Evolutionary conservation across 2,888 invertebrate species (phyloP).

Genomic region (Synanthedon vespiformis): DNA sequence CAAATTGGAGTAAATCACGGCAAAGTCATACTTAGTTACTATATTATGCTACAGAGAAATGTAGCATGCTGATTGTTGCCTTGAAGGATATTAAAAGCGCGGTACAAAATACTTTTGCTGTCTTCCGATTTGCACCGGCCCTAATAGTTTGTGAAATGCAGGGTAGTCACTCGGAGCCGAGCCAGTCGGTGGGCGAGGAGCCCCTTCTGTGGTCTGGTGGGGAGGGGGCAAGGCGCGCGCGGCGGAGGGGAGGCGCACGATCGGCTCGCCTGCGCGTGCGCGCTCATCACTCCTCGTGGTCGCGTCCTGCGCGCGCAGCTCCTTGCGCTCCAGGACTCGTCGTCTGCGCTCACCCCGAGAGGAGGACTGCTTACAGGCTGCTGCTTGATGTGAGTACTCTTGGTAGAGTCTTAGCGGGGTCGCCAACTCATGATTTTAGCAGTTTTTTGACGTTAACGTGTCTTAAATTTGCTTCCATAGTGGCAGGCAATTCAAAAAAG

Average conservation of each 20-base stretch:
- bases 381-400: constrained; percentile 66
- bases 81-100: too few species aligned
- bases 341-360: constrained; percentile 77
- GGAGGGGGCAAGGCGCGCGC: constrained; percentile 33
- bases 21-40: too few species aligned
- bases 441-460: constrained; percentile 56
- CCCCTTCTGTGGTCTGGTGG: constrained; percentile 73
- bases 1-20: too few species aligned
- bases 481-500: too few species aligned
- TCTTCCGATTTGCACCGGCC: too few species aligned
- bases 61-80: too few species aligned
- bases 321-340: constrained; percentile 75
- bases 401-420: too few species aligned
- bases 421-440: not conserved
- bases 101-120: too few species aligned
- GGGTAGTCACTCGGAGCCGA: constrained; percentile 73
- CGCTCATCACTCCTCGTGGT: constrained; percentile 29
- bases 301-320: constrained; percentile 67
- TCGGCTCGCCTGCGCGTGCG: constrained; percentile 17
- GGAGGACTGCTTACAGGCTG: constrained; percentile 78
- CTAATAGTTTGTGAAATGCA: constrained; percentile 16
- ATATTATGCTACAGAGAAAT: too few species aligned
- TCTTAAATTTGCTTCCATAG: too few species aligned
- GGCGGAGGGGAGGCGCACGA: constrained; percentile 11
- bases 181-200: constrained; percentile 71